Percentiles rank a stretch among this genome's conserved stretches.
These are phyloP conservation scores for Babylonia areolata DNA, from an alignment of 1,140 invertebrate genomes.

Conservation along the genomic window DNA sequence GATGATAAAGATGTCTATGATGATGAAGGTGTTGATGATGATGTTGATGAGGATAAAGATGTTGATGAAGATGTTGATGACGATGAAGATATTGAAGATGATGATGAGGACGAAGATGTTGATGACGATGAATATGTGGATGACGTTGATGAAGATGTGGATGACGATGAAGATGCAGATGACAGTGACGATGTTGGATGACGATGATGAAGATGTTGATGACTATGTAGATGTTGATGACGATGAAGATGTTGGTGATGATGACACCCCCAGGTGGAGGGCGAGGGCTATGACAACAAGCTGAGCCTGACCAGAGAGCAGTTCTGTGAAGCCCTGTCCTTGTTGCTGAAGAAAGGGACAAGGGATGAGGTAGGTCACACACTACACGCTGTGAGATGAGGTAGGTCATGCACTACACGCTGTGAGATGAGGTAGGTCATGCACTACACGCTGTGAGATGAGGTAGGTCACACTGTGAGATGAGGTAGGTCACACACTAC, in stretches of 20 bases:
- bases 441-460: no score
- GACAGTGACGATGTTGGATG: conserved; percentile 70
- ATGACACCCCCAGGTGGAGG: conserved; percentile 65
- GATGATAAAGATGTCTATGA: background rate
- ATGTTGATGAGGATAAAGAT: background rate
- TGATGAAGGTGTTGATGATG: background rate
- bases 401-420: no score
- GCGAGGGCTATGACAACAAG: conserved; percentile 73
- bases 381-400: no score
- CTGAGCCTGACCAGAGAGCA: conserved; percentile 72
- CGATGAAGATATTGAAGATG: background rate
- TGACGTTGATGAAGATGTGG: background rate
- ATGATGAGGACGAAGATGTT: background rate
- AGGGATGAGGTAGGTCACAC: conserved; percentile 66
- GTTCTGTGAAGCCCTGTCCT: conserved; percentile 72
- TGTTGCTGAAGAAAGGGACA: conserved; percentile 71
- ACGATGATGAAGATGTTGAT: conserved; percentile 61
- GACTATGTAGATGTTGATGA: background rate
- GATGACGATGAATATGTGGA: no score
- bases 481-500: no score
- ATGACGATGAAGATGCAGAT: background rate
- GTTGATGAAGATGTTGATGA: background rate
- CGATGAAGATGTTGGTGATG: conserved; percentile 7
- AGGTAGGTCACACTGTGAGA: no score
- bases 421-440: no score